Evolutionary conservation across 2,113 vertebrate species (phyloP), one percentile per base, ranked within the genome.

Genomic region (Etia nguti): DNA sequence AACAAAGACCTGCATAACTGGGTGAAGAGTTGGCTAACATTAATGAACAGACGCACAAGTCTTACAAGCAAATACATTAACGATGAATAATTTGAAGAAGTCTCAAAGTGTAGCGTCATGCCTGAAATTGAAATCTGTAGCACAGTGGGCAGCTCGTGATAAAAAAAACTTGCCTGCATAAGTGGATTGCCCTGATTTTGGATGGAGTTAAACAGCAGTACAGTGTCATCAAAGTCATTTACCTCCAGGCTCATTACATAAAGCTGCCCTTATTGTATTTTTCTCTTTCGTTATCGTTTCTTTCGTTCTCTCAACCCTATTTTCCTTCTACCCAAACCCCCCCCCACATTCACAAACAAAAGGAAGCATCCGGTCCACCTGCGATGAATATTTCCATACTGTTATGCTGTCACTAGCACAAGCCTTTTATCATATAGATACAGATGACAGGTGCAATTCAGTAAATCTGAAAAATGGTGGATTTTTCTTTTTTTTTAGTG

Each of bases 271-370:
- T 77, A 77, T 77, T 77, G 6, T 0, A 41, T 46, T 50, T 31
- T 2, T 20, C 10, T 20, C 15, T 50, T 50, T n/a, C n/a, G n/a
- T n/a, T n/a, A n/a, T n/a, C n/a, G n/a, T n/a, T n/a, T n/a, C n/a
- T n/a, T n/a, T n/a, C n/a, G n/a, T 2, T 20, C 10, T 20, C 15
- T 50, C 31, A 50, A 77, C 46, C 22, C 68, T 73, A 18, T 46
- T 73, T 73, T 46, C 22, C 22, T 73, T 70, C 62, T 70, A 70
- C 5, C 0, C 41, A 26, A 77, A 77, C 12, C 5, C 6, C 0
- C 0, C 2, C 59, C 59, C 70, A 20, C 70, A 29, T 75, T 50
- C 16, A n/a, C 0, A 4, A 50, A 48, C 16, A 10, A 52, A 52
- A 77, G 16, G 16, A 0, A 77, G 70, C 24, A 54, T n/a, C 18